These are phyloP conservation scores for Cyprinodon brontotheroides DNA, from an alignment of 2,113 vertebrate genomes.

Conservation along the genomic window DNA sequence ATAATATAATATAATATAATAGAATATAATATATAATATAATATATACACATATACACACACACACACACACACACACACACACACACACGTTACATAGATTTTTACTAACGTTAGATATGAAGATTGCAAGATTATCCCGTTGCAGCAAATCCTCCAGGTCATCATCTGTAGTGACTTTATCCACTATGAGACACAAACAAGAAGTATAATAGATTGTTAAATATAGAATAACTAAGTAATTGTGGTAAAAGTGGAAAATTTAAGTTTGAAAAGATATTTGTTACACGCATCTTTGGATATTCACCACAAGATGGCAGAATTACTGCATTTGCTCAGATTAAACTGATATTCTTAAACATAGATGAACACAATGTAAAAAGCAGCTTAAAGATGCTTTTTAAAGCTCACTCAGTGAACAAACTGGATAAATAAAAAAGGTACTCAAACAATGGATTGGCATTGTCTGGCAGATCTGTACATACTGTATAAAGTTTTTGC, in stretches of 20 bases:
- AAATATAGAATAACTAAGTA: background rate
- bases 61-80: too few species aligned
- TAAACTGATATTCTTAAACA: background rate
- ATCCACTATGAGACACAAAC: constrained; percentile 78
- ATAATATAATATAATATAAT: background rate
- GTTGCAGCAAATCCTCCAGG: constrained; percentile 90
- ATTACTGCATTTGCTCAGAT: background rate
- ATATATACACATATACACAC: background rate
- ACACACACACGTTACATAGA: background rate
- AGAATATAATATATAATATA: too few species aligned
- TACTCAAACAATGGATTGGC: background rate
- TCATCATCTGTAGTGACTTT: constrained; percentile 87
- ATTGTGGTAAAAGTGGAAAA: background rate
- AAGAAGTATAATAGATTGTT: background rate
- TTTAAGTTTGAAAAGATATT: background rate
- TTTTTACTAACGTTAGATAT: constrained; percentile 83
- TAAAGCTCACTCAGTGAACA: background rate
- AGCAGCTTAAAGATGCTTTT: background rate
- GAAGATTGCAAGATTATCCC: constrained; percentile 86
- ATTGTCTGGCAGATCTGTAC: background rate
- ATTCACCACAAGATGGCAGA: background rate
- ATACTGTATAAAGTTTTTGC: background rate
- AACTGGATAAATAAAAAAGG: background rate
- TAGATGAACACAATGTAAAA: background rate
- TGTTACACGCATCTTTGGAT: background rate